Conservation (phyloP, 2,888 invertebrate species). For the Papilio protenor region DNA sequence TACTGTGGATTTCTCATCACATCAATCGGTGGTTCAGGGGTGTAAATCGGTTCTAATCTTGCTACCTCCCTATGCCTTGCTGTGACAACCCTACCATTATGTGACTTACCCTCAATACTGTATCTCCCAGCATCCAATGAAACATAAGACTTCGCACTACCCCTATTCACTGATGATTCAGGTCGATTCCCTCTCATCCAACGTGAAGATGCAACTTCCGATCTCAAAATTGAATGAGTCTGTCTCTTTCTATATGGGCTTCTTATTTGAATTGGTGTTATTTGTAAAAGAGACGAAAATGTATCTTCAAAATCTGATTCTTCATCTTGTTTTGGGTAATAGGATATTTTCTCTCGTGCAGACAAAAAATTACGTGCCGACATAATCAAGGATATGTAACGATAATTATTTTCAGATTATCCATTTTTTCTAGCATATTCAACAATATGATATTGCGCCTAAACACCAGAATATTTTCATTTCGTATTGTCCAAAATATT, state of each 20-base stretch:
- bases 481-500: constrained; percentile 11
- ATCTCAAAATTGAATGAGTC: constrained; percentile 72
- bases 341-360: constrained; percentile 56
- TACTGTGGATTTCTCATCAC: constrained; percentile 48
- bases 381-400: constrained; percentile 65
- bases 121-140: constrained; percentile 74
- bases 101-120: constrained; percentile 59
- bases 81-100: constrained; percentile 69
- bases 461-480: constrained; percentile 26
- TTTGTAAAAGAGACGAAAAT: constrained; percentile 77
- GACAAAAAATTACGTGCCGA: constrained; percentile 78
- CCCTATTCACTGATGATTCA: constrained; percentile 74
- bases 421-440: constrained; percentile 25
- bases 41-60: constrained; percentile 69
- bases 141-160: constrained; percentile 79
- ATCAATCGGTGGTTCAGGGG: constrained; percentile 68
- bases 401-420: constrained; percentile 38
- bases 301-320: constrained; percentile 66
- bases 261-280: constrained; percentile 75
- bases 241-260: constrained; percentile 72
- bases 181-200: constrained; percentile 77
- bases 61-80: constrained; percentile 71
- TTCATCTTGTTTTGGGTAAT: constrained; percentile 59
- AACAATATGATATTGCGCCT: not conserved
- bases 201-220: constrained; percentile 77